Base-by-base conservation (phyloP, 2,113 vertebrate species). In the Rana temporaria region DNA sequence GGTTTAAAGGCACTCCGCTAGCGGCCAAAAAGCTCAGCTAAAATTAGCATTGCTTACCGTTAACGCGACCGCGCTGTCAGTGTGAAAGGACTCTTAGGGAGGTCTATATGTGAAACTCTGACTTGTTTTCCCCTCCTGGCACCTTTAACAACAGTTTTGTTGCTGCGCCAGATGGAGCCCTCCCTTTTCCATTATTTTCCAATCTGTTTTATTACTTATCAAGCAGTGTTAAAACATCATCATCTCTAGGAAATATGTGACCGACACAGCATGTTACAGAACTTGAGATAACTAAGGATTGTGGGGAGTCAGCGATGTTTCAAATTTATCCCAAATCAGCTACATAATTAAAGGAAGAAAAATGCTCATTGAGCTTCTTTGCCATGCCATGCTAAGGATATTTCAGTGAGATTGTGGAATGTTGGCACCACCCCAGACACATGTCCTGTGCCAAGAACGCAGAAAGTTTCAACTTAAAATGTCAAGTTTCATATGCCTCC, bases 391-490 rank as follows among this genome's bases (percentile, higher is more conserved):
- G 60, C 70, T 42, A n/a, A 74, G 48, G n/a, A 59, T 57, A 81
- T 75, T 81, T 64, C 79, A 52, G 24, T 75, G 34, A 6, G 63
- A 73, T 74, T n/a, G 48, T 59, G 80, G 80, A 82, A 75, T 82
- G 70, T 75, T 82, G 80, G 80, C 80, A 24, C 48, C 4, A 18
- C n/a, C 42, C 62, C 80, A 67, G 48, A 59, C 14, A 73, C 26
- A 3, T 74, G n/a, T 75, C 48, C 20, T 65, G 52, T 42, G 80
- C 80, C 70, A 75, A 67, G 66, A 30, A 72, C 38, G 53, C 65
- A 17, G 78, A 69, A 69, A 15, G 52, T 38, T 79, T 67, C 30
- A 48, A 59, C 53, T 59, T 79, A 18, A 79, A 79, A 79, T 79
- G 77, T 79, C 77, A 79, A 67, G 53, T 65, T 78, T 53, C 53